These are phyloP conservation scores for Astatotilapia flaviijosephi DNA, from an alignment of 2,113 vertebrate species.

Conservation along the genomic window DNA sequence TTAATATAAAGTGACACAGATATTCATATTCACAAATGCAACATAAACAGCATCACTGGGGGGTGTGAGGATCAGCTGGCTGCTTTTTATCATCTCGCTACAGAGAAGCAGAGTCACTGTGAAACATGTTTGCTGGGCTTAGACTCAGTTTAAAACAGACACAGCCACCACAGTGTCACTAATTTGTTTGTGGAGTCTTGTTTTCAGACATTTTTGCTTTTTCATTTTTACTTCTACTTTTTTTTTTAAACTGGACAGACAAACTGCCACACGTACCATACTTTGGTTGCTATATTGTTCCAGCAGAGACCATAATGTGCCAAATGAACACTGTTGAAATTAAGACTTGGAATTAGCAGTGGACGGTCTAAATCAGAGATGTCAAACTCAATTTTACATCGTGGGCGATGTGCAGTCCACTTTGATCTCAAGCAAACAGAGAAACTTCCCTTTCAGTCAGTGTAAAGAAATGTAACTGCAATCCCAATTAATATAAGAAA, in stretches of 20 bases:
- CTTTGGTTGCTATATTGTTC: neutral
- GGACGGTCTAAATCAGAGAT: neutral
- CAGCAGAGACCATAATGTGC: neutral
- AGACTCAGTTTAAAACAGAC: neutral
- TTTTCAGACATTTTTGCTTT: neutral
- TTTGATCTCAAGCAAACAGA: neutral
- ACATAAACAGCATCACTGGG: neutral
- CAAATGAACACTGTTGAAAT: neutral
- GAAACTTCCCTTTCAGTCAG: neutral
- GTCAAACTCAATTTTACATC: neutral
- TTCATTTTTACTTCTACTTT: neutral
- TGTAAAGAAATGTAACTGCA: neutral
- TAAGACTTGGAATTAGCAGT: neutral
- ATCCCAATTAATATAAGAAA: neutral
- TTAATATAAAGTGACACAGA: neutral
- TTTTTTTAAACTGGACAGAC: rapidly evolving
- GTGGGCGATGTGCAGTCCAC: neutral
- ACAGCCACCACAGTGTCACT: neutral
- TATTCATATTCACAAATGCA: neutral
- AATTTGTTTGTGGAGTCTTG: neutral
- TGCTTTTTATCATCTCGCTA: neutral
- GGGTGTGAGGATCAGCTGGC: neutral
- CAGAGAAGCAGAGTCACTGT: neutral
- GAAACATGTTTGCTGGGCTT: neutral
- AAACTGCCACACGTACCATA: neutral